Base-by-base conservation (phyloP, 2,797 vertebrate genomes). In the Sylvilagus floridanus region DNA sequence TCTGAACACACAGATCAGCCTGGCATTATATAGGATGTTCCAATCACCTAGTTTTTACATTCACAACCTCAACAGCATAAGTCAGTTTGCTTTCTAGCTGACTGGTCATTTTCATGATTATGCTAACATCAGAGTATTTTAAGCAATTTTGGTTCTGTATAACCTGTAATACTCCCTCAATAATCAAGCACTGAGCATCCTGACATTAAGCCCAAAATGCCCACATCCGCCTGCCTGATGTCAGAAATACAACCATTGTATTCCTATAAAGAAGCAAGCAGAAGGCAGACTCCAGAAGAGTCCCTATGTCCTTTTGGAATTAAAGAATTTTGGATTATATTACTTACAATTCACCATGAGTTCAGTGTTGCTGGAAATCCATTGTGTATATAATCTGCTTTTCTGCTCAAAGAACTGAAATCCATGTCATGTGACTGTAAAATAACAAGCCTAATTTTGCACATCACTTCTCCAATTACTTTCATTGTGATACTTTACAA, bases 401-500 rank as follows among this genome's bases (percentile, higher is more conserved):
- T 63, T 32, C 35, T 54, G 47, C 12, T 83, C 26, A 8, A 78
- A n/a, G 68, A 81, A 83, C 37, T 63, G 66, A 77, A 83, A 96
- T 66, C 47, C 75, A 72, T 50, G 66, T 17, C 65, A 62, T 0
- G 0, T 50, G 63, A 63, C 72, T 88, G 77, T 21, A 81, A 93
- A 91, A 65, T 88, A 87, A 81, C 57, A 32, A 87, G 65, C 17
- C 68, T 82, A 50, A 88, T 81, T 84, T 54, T 30, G 2, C 26
- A 84, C 0, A 0, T 75, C 50, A 22, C 77, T 94, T 82, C 30
- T 91, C 82, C 21, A 83, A 57, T 84, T 52, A 92, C 26, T 76
- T 84, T 77, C 88, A 93, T 60, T 62, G 73, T 47, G 7, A 28
- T 62, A 62, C 54, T 73, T 91, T 72, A 95, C 30, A 94, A 84